These are phyloP conservation scores for Drosophila hydei DNA, from an alignment of 1,140 invertebrate species.

Conservation along the genomic window DNA sequence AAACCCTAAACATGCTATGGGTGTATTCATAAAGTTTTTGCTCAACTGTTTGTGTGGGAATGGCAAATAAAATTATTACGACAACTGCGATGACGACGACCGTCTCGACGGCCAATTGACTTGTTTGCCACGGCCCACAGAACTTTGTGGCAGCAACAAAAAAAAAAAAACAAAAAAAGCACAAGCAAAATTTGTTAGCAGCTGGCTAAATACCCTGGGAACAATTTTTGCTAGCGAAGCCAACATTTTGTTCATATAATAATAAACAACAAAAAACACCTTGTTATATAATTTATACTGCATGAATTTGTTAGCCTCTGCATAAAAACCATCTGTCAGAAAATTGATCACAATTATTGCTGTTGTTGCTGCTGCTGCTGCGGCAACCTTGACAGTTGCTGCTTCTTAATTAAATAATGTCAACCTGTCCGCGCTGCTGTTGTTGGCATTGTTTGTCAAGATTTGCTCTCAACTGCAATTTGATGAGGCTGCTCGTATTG, in stretches of 20 bases:
- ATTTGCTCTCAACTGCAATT: slow-evolving; percentile 49
- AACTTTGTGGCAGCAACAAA: slow-evolving; percentile 19
- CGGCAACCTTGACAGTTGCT: slow-evolving; percentile 33
- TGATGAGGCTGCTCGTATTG: slow-evolving; percentile 51
- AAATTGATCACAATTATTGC: slow-evolving; percentile 39
- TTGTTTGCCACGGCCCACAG: slow-evolving; percentile 48
- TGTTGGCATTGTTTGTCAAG: slow-evolving; percentile 24
- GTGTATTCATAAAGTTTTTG: slow-evolving; percentile 17
- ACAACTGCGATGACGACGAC: slow-evolving; percentile 37
- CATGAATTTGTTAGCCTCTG: no score
- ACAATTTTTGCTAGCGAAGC: not conserved
- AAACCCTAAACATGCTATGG: slow-evolving; percentile 33
- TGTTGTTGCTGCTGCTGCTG: slow-evolving; percentile 32
- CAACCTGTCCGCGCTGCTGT: slow-evolving; percentile 46
- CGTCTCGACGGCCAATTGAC: slow-evolving; percentile 48
- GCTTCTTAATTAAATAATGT: slow-evolving; percentile 77
- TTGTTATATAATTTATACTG: no score
- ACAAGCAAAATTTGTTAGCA: slow-evolving; percentile 5
- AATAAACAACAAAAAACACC: no score
- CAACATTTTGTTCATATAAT: no score
- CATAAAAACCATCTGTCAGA: not conserved
- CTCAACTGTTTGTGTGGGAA: slow-evolving; percentile 57
- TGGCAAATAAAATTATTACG: slow-evolving; percentile 75
- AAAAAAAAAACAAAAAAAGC: not conserved
- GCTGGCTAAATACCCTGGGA: slow-evolving; percentile 1